A percentile compares a stretch with the other conserved stretches of the same genome.
phyloP scores from a whole-genome alignment of 2,113 vertebrate genomes.

The Synchiropus splendidus region DNA sequence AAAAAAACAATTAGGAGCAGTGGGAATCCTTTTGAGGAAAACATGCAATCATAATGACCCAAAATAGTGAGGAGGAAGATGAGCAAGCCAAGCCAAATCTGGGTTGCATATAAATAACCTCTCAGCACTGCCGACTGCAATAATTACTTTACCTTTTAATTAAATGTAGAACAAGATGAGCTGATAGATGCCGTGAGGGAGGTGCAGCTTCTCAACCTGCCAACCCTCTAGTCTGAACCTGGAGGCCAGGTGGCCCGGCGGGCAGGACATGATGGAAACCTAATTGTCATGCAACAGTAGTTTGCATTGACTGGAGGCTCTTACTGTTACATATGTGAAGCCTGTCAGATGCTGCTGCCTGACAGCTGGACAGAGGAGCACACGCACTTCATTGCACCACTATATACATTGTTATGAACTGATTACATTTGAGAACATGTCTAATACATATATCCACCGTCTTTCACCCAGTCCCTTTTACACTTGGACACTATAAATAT shows the following conservation, averaged over 20 bases:
- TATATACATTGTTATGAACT: no score
- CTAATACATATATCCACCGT: no score
- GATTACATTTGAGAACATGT: no score
- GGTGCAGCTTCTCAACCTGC: constrained; percentile 1
- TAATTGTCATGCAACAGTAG: constrained; percentile 52
- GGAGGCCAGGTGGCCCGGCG: constrained; percentile 25
- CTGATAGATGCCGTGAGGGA: constrained; percentile 6
- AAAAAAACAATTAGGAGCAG: no score
- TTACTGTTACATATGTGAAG: no score
- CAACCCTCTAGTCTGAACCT: constrained; percentile 12
- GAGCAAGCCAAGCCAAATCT: constrained; percentile 33
- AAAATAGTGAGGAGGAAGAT: constrained; percentile 10
- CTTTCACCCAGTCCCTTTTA: no score
- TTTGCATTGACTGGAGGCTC: constrained; percentile 24
- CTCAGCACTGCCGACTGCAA: no score
- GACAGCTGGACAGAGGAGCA: constrained; percentile 16
- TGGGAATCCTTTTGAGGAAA: constrained; percentile 4
- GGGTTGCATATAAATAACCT: constrained; percentile 30
- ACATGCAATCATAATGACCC: constrained; percentile 19
- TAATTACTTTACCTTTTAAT: no score
- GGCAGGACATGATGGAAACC: constrained; percentile 13
- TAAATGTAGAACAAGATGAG: no score
- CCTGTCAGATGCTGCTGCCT: constrained; percentile 15
- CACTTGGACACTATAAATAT: no score
- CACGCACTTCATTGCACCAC: no score